Percentiles rank a stretch among this genome's conserved stretches.
These are phyloP conservation scores for Tipula unca DNA, from an alignment of 2,888 invertebrate genomes.

Conservation along the genomic window DNA sequence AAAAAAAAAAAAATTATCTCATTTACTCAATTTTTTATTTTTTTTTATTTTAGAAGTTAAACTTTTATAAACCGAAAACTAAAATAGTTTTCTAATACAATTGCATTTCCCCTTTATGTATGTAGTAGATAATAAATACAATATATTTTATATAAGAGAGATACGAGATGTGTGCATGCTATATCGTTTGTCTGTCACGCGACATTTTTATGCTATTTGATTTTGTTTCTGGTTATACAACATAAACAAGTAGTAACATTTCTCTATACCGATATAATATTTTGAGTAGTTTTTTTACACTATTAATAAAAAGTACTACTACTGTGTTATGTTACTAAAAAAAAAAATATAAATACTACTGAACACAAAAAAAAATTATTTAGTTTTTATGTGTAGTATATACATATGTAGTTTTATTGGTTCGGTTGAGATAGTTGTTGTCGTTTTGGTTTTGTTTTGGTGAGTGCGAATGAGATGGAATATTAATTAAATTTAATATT, in stretches of 20 bases:
- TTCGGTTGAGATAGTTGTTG: neutral
- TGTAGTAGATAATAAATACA: neutral
- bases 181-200: neutral
- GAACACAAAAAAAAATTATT: neutral
- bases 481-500: conserved; percentile 2
- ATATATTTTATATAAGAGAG: no score
- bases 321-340: neutral
- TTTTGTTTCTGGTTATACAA: neutral
- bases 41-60: neutral
- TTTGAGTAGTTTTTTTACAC: neutral
- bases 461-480: neutral
- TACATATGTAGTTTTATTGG: neutral
- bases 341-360: neutral
- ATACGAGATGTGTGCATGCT: neutral
- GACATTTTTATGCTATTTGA: neutral
- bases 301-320: neutral
- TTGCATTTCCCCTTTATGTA: neutral
- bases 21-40: neutral
- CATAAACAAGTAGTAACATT: neutral
- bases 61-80: neutral
- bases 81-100: conserved; percentile 3
- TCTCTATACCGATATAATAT: neutral
- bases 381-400: neutral
- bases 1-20: neutral
- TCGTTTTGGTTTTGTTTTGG: neutral